Evolutionary conservation across 2,888 invertebrate species (phyloP), one percentile per base, ranked within the genome.

Genomic region (Platerodrilus igneus): DNA sequence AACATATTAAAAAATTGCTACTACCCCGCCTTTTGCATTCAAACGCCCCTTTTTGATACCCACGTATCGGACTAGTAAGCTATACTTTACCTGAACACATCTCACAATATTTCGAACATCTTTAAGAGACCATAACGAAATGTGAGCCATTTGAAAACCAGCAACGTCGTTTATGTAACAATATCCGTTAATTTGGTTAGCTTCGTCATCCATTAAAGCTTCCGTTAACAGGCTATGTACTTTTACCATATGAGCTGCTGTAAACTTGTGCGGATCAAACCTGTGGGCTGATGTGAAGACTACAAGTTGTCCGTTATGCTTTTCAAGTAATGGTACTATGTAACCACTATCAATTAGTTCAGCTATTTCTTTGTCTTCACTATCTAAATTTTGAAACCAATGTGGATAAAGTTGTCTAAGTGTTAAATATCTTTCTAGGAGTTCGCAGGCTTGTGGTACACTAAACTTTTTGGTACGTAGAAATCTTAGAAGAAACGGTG

Each of bases 381-480:
- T 80, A 58, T 90, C 86, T 30, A 91, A 70, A 40, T 83, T 82
- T 52, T 78, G 77, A 71, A 91, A 93, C 90, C 91, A 91, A 32
- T 84, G 78, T 0, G 91, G 87, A 58, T 88, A 85, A 56, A 89
- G 72, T 63, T 89, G 86, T 4, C 92, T 74, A 50, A 91, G 86
- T 17, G 84, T 85, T 37, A 93, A 71, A 66, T 92, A 93, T 30
- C 86, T 78, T 64, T 92, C 90, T 50, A 93, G 67, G 81, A 92
- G 86, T 47, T 87, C 85, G 56, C 90, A 87, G 0, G 92, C 84
- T 63, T 85, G 78, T 0, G 86, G 86, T 11, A 92, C 79, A 19
- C 86, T 86, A 69, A 86, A 92, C 64, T 91, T 92, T 67, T 89
- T 88, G 25, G 87, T 87, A 21, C 91, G 77, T 8, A 92, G 76